Base-by-base conservation (phyloP, 2,888 invertebrate species). In the Ceramica pisi region DNA sequence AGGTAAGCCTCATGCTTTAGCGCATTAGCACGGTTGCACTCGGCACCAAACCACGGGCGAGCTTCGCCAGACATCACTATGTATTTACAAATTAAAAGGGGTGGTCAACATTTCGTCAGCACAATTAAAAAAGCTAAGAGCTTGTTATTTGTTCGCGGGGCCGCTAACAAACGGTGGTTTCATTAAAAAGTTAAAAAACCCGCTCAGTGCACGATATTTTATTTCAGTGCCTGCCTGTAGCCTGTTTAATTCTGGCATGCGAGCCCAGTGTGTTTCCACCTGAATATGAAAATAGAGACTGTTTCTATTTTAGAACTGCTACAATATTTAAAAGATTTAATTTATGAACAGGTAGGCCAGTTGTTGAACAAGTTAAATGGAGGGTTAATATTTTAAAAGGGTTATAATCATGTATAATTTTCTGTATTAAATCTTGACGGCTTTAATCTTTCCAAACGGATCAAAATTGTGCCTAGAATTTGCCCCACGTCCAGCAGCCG, bases 141-240 rank as follows among this genome's bases (percentile, higher is more conserved):
- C 68, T 74, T 63, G 72, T 84, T 84, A 78, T 84, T 86, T 75
- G 74, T 80, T 78, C 48, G 23, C 50, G 67, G 26, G 31, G 46
- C 55, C 38, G 70, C 69, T 67, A 72, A 74, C 80, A 77, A 80
- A 69, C 67, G 48, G 57, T 53, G 55, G 61, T 74, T 82, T 85
- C 71, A 84, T 86, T 79, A 81, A 75, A 80, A 85, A 85, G 85
- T 85, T 82, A 66, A 14, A 69, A 84, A 82, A 71, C 64, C 50
- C 64, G 57, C 64, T 75, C 62, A 61, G 50, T 50, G 56, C 23
- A 21, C 62, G 69, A 78, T 80, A 78, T 78, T 85, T 82, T 76
- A 76, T 78, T 80, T 56, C n/a, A 10, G 9, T 51, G 35, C 46
- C 48, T 50, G 69, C 51, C 14, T 16, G 48, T 44, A 60, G 61